These are phyloP conservation scores for Carollia perspicillata DNA, from an alignment of 2,113 vertebrate genomes.

Conservation along the genomic window DNA sequence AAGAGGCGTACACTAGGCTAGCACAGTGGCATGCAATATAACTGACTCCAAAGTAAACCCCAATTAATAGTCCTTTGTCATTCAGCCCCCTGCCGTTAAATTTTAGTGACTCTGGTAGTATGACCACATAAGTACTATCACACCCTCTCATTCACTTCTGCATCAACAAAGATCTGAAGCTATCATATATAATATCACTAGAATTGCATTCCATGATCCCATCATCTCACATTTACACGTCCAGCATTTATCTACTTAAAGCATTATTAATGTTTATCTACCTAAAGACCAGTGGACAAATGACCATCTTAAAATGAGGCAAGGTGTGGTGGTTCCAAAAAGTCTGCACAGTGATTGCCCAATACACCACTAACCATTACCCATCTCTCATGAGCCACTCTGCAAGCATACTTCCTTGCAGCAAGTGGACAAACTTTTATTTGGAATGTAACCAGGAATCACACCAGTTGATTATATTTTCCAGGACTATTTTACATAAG, in stretches of 20 bases:
- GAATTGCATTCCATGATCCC: not conserved
- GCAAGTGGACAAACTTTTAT: not conserved
- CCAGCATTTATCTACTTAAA: conserved; percentile 45
- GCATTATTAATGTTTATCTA: conserved; percentile 45
- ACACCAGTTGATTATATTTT: not conserved
- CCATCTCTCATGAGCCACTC: not conserved
- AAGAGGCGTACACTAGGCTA: not conserved
- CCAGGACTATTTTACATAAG: conserved; percentile 8
- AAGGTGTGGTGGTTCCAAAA: conserved; percentile 54
- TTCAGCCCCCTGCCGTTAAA: not conserved
- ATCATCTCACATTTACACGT: conserved; percentile 11
- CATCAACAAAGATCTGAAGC: conserved; percentile 20
- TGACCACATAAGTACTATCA: not conserved
- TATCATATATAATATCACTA: not conserved
- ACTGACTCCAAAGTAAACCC: not conserved
- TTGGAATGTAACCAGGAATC: conserved; percentile 23
- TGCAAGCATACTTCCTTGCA: not conserved
- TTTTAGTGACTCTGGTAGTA: not conserved
- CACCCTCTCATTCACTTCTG: not conserved
- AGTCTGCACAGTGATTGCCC: conserved; percentile 6
- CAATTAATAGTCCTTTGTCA: not conserved
- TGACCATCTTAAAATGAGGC: conserved; percentile 1
- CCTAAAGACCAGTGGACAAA: conserved; percentile 7
- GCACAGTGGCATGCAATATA: not conserved
- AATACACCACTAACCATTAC: not conserved